Percentiles rank a stretch among this genome's conserved stretches.
These are phyloP conservation scores for Tyto alba DNA, from an alignment of 2,113 vertebrate species.

Conservation along the genomic window DNA sequence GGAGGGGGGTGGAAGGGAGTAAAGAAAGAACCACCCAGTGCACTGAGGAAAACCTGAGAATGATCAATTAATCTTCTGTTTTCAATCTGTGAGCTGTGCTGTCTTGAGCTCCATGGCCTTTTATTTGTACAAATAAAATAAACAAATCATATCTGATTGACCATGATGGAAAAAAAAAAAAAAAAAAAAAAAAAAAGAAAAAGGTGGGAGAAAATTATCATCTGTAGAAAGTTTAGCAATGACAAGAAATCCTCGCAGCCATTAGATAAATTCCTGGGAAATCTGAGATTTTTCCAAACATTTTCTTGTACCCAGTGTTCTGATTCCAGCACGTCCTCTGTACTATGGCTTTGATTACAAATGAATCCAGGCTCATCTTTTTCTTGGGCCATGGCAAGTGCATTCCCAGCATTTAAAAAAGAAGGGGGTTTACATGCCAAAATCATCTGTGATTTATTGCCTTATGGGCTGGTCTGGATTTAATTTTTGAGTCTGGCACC, in stretches of 20 bases:
- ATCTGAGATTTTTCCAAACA: not conserved
- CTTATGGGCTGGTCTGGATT: not conserved
- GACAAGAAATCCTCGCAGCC: not conserved
- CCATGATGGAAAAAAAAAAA: not conserved
- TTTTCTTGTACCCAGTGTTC: not conserved
- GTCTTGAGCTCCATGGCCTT: not conserved
- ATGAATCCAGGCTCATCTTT: not conserved
- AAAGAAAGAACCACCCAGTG: not conserved
- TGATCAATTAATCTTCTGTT: slow-evolving; percentile 14
- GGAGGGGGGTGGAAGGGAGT: not conserved
- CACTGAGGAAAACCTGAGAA: slow-evolving; percentile 13
- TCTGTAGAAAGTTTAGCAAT: not conserved
- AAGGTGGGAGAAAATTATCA: not conserved
- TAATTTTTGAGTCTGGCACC: slow-evolving; percentile 21
- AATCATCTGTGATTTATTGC: slow-evolving; percentile 30
- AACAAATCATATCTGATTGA: not conserved
- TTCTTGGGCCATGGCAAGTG: slow-evolving; percentile 10
- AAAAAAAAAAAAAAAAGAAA: not conserved
- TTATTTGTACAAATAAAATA: not conserved
- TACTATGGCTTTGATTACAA: not conserved
- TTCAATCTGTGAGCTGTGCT: slow-evolving; percentile 6
- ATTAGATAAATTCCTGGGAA: not conserved
- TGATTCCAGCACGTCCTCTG: not conserved
- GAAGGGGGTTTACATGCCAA: not conserved
- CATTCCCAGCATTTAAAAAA: slow-evolving; percentile 14